These are phyloP conservation scores for Atlantisia rogersi DNA, from an alignment of 2,113 vertebrate species.

Conservation along the genomic window DNA sequence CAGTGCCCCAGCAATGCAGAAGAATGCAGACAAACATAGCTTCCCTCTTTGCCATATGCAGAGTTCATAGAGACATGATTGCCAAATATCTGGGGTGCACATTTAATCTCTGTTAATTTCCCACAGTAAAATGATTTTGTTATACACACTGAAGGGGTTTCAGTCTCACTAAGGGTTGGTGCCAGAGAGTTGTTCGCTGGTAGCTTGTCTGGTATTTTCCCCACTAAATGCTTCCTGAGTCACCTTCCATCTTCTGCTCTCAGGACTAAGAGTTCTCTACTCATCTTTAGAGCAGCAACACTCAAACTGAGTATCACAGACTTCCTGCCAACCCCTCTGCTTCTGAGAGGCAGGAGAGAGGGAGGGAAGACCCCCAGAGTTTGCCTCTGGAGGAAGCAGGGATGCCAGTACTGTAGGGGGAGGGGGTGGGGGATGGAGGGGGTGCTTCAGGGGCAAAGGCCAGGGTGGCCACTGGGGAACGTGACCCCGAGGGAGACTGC, in stretches of 20 bases:
- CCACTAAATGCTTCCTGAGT: neutral
- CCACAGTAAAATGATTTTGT: neutral
- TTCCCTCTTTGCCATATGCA: neutral
- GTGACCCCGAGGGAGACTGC: neutral
- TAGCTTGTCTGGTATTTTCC: neutral
- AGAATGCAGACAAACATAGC: neutral
- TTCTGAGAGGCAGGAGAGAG: neutral
- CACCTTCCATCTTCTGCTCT: neutral
- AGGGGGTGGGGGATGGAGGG: neutral
- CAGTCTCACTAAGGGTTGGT: neutral
- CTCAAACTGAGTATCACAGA: neutral
- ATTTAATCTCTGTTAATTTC: neutral
- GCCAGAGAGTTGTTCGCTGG: neutral
- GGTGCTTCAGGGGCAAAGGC: rapidly evolving
- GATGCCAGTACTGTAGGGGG: rapidly evolving
- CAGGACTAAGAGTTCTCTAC: neutral
- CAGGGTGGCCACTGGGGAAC: neutral
- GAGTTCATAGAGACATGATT: neutral
- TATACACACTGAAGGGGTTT: neutral
- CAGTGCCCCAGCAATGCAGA: neutral
- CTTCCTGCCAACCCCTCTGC: neutral
- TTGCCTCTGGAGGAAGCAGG: neutral
- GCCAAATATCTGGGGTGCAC: neutral
- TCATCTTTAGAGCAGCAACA: neutral
- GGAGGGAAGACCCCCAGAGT: neutral